Conservation (phyloP, 1,140 invertebrate genomes). For the Protaetia brevitarsis region DNA sequence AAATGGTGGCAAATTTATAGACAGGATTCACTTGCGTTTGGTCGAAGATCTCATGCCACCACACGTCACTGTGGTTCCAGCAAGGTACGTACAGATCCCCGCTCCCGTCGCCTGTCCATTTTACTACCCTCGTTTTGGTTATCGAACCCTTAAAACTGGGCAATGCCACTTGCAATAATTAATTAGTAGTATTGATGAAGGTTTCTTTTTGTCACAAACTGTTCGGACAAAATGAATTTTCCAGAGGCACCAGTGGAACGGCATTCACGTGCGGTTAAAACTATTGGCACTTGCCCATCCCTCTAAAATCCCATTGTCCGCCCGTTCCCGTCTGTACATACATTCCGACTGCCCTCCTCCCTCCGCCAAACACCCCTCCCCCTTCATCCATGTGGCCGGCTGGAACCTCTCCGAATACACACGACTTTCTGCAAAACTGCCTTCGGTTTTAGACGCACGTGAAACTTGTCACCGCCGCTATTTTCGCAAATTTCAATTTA, state of each 20-base stretch:
- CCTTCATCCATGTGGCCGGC: slow-evolving; percentile 26
- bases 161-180: slow-evolving; percentile 45
- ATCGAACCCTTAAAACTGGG: slow-evolving; percentile 39
- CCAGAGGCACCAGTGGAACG: slow-evolving; percentile 31
- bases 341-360: slow-evolving; percentile 26
- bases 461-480: slow-evolving; percentile 31
- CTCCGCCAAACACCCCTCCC: slow-evolving; percentile 23
- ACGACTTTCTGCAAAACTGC: slow-evolving; percentile 5
- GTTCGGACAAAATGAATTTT: slow-evolving; percentile 36
- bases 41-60: slow-evolving; percentile 26
- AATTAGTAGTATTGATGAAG: slow-evolving; percentile 38
- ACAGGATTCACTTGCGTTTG: slow-evolving; percentile 18
- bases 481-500: neutral
- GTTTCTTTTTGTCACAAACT: slow-evolving; percentile 38
- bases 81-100: slow-evolving; percentile 42
- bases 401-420: slow-evolving; percentile 33
- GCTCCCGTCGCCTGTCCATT: slow-evolving; percentile 39
- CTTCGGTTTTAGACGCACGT: slow-evolving; percentile 45
- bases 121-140: slow-evolving; percentile 39
- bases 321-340: slow-evolving; percentile 33
- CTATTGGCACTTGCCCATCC: slow-evolving; percentile 48
- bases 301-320: slow-evolving; percentile 27
- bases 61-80: slow-evolving; percentile 32
- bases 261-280: slow-evolving; percentile 48
- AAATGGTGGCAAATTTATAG: slow-evolving; percentile 19